Base-by-base conservation (phyloP, 1,140 invertebrate genomes). In the Drosophila tropicalis region DNA sequence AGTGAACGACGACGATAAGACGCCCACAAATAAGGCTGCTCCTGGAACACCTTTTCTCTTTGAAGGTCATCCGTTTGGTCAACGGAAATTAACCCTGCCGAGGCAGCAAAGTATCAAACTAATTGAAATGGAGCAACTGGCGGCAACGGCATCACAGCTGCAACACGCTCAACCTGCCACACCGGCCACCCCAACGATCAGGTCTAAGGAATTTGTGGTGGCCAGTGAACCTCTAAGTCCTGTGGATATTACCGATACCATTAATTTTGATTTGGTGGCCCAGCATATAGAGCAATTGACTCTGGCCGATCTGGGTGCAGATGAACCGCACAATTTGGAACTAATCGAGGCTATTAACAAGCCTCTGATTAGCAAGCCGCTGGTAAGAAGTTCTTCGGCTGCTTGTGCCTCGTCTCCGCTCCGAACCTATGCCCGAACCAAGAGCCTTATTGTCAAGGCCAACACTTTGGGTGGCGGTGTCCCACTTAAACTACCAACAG, bases 51-150 rank as follows among this genome's bases (percentile, higher is more conserved):
- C 87, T 22, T 90, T 90, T 36, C 81, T 75, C 36, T 82, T 89
- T 25, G 82, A 87, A 39, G 64, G 79, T 17, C 60, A 57, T 13
- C 77, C 71, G 5, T 87, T 79, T 41, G 66, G 34, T 13, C 32
- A 62, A 3, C 61, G 79, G 12, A 81, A 87, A 32, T 64, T 87
- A n/a, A 79, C 84, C 9, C 57, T 89, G 44, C 80, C 65, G 80
- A 83, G 0, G 55, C 81, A 83, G 67, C 84, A 82, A 47, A 90
- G 89, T 70, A 89, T 90, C 34, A 84, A 89, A 60, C 51, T 90
- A 29, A 85, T 84, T 22, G 87, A 90, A 51, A 85, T 91, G 87
- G 87, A 91, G 62, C 78, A 91, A 54, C 40, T 90, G 72, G 89
- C 87, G 29, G 61, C 79, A 51, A 90, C 87, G 32, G 83, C 72